phyloP scores from a whole-genome alignment of 2,888 invertebrate genomes.

The Drosophila seclusa region DNA sequence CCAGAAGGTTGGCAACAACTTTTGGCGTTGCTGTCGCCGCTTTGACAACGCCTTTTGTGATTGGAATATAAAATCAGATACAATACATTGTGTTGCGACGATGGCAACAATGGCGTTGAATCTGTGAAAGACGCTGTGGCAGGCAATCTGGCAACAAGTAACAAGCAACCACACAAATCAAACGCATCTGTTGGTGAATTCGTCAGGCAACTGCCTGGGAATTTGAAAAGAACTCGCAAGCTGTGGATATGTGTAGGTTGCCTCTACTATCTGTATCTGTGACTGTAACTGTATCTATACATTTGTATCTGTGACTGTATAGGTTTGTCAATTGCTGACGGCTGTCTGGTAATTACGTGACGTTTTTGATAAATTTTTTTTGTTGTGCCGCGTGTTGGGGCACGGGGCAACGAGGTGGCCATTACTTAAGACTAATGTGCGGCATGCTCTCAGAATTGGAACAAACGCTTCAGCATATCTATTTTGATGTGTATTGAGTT shows the following conservation, averaged over 20 bases:
- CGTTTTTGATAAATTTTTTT: slow-evolving; percentile 76
- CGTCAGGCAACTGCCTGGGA: slow-evolving; percentile 70
- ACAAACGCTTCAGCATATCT: slow-evolving; percentile 59
- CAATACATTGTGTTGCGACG: slow-evolving; percentile 42
- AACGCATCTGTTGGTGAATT: slow-evolving; percentile 76
- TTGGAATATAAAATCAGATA: slow-evolving; percentile 79
- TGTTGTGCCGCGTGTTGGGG: slow-evolving; percentile 58
- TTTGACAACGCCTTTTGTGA: slow-evolving; percentile 77
- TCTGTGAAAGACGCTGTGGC: slow-evolving; percentile 65
- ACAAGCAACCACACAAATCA: slow-evolving; percentile 67
- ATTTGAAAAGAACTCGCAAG: slow-evolving; percentile 61
- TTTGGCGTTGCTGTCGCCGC: slow-evolving; percentile 80
- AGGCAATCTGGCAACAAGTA: slow-evolving; percentile 29
- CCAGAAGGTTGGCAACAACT: slow-evolving; percentile 55
- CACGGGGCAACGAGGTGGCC: slow-evolving; percentile 32
- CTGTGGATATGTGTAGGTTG: slow-evolving; percentile 12
- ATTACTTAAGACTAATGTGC: slow-evolving; percentile 74
- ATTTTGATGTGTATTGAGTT: slow-evolving; percentile 37
- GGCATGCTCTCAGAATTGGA: slow-evolving; percentile 76
- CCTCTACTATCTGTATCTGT: slow-evolving; percentile 28
- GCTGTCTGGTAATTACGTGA: slow-evolving; percentile 76
- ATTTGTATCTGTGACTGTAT: slow-evolving; percentile 18
- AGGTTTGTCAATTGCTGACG: slow-evolving; percentile 55
- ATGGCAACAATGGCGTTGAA: slow-evolving; percentile 49
- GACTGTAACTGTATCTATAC: slow-evolving; percentile 11